A percentile compares a stretch with the other conserved stretches of the same genome.
Evolutionary conservation across 1,140 invertebrate species (phyloP).

Genomic region (Parapsyche elsis): DNA sequence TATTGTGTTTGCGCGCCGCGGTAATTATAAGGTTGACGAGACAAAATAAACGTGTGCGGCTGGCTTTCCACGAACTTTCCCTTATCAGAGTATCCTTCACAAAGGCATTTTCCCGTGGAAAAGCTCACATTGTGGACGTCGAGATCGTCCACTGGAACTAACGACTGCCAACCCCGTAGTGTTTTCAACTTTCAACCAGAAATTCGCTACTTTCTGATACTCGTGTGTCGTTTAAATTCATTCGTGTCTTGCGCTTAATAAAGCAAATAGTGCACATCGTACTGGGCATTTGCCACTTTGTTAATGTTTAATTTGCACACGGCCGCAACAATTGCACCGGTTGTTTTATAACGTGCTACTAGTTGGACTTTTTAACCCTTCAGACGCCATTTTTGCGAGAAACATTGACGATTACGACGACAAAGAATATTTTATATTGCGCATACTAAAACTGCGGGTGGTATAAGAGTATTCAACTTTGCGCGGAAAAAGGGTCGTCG

Average conservation of each 20-base stretch:
- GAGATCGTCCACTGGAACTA: slow-evolving; percentile 46
- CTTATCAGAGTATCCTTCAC: background rate
- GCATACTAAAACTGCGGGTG: background rate
- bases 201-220: slow-evolving; percentile 29
- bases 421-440: slow-evolving; percentile 15
- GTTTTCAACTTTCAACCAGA: slow-evolving; percentile 31
- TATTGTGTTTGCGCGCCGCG: background rate
- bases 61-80: background rate
- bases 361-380: too few species aligned
- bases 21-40: background rate
- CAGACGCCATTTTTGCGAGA: too few species aligned
- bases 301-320: too few species aligned
- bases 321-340: too few species aligned
- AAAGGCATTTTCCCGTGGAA: slow-evolving; percentile 29
- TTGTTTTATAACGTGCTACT: too few species aligned
- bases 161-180: slow-evolving; percentile 44
- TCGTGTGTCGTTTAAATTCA: too few species aligned
- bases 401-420: background rate
- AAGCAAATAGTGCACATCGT: too few species aligned
- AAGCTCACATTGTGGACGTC: slow-evolving; percentile 29
- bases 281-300: too few species aligned
- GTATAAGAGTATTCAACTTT: background rate
- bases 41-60: background rate
- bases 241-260: too few species aligned
- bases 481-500: slow-evolving; percentile 8